Percentiles rank a stretch among this genome's conserved stretches.
phyloP scores from a whole-genome alignment of 2,888 invertebrate species.

The Drosophila quinaria region DNA sequence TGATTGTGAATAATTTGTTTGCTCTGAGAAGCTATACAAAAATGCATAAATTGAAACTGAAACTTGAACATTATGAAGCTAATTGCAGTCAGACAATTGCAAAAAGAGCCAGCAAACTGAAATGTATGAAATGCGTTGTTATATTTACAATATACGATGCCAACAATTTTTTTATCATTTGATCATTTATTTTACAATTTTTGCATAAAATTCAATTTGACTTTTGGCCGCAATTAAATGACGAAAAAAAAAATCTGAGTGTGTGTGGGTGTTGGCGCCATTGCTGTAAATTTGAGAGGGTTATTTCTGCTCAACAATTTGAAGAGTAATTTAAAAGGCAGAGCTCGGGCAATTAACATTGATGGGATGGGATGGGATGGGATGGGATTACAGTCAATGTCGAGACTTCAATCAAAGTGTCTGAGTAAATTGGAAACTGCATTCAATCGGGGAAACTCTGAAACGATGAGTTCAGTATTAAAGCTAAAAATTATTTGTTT shows the following conservation, averaged over 20 bases:
- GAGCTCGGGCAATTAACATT: constrained; percentile 64
- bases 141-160: constrained; percentile 18
- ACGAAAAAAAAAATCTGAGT: constrained; percentile 18
- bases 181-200: neutral
- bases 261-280: constrained; percentile 61
- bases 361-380: constrained; percentile 43
- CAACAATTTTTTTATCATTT: constrained; percentile 31
- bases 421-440: constrained; percentile 38
- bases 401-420: constrained; percentile 66
- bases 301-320: constrained; percentile 55
- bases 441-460: neutral
- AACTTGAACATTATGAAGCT: constrained; percentile 73
- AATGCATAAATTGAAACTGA: constrained; percentile 76
- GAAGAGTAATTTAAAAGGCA: constrained; percentile 56
- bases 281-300: constrained; percentile 45
- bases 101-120: constrained; percentile 39
- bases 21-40: constrained; percentile 43
- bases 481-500: neutral
- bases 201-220: constrained; percentile 66
- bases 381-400: constrained; percentile 41
- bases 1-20: constrained; percentile 71
- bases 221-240: constrained; percentile 56
- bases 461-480: neutral
- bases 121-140: constrained; percentile 26
- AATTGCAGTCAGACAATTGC: constrained; percentile 63